A percentile compares a stretch with the other conserved stretches of the same genome.
Evolutionary conservation across 2,113 vertebrate genomes (phyloP).

Genomic region (Synchiropus splendidus): DNA sequence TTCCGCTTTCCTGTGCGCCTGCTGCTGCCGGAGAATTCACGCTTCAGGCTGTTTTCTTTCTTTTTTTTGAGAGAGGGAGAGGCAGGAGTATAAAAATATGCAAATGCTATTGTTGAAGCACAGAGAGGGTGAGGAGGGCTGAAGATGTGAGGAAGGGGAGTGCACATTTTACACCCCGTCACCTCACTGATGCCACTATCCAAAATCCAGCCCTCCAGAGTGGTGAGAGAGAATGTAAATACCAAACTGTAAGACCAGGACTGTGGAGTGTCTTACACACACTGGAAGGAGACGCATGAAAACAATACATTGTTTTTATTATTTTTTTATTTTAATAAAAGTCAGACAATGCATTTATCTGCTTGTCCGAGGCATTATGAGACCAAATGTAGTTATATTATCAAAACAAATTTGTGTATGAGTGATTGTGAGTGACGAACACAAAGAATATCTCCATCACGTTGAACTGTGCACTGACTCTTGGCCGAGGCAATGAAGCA

Average conservation of each 20-base stretch:
- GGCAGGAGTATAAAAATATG: conserved; percentile 68
- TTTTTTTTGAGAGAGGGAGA: conserved; percentile 45
- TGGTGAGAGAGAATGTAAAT: conserved; percentile 2
- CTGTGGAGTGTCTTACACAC: background rate
- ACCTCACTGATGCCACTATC: conserved; percentile 15
- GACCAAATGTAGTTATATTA: too few species aligned
- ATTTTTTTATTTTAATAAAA: too few species aligned
- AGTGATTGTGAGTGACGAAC: too few species aligned
- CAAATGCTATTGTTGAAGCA: conserved; percentile 69
- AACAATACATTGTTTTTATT: too few species aligned
- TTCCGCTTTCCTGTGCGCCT: conserved; percentile 52
- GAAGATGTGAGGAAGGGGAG: background rate
- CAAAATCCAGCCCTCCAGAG: conserved; percentile 19
- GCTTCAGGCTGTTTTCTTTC: conserved; percentile 70
- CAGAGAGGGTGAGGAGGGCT: conserved; percentile 19
- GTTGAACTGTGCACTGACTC: too few species aligned
- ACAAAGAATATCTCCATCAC: too few species aligned
- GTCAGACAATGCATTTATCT: too few species aligned
- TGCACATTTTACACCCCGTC: conserved; percentile 29
- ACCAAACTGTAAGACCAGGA: conserved; percentile 8
- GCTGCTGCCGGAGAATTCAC: conserved; percentile 53
- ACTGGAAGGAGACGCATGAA: background rate
- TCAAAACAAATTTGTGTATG: too few species aligned
- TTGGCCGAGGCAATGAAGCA: too few species aligned
- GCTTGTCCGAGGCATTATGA: too few species aligned